Conservation (phyloP, 2,113 vertebrate genomes). For the Neopipo cinnamomea region DNA sequence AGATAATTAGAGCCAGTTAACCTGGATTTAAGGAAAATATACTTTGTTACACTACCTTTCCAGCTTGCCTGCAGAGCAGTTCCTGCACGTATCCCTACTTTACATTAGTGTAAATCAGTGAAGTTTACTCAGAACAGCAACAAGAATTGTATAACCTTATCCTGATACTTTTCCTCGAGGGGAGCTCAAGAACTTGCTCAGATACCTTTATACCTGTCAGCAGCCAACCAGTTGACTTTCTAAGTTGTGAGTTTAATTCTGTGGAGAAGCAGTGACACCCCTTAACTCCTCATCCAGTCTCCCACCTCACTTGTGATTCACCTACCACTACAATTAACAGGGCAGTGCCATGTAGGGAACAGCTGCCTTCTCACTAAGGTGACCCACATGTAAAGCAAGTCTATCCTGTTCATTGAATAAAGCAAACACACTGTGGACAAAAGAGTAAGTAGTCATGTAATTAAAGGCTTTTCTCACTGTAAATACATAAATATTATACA, state of each 20-base stretch:
- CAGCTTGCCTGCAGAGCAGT: background rate
- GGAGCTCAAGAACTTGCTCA: background rate
- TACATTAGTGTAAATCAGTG: background rate
- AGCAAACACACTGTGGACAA: background rate
- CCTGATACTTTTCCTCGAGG: background rate
- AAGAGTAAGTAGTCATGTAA: background rate
- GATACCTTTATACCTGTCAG: background rate
- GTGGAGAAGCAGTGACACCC: background rate
- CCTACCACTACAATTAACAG: background rate
- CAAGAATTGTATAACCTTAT: background rate
- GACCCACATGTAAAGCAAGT: slow-evolving; percentile 36
- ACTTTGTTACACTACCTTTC: background rate
- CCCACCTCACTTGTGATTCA: background rate
- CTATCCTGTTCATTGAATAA: slow-evolving; percentile 16
- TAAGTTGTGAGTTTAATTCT: background rate
- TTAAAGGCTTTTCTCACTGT: slow-evolving; percentile 26
- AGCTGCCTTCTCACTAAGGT: background rate
- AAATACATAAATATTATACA: background rate
- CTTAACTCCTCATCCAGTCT: background rate
- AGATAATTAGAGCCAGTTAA: background rate
- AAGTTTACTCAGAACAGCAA: background rate
- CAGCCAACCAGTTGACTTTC: background rate
- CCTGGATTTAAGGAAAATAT: background rate
- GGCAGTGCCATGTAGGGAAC: fast-evolving
- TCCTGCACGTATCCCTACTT: background rate